Evolutionary conservation across 1,140 invertebrate genomes (phyloP).

Genomic region (Cyclargus thomasi): DNA sequence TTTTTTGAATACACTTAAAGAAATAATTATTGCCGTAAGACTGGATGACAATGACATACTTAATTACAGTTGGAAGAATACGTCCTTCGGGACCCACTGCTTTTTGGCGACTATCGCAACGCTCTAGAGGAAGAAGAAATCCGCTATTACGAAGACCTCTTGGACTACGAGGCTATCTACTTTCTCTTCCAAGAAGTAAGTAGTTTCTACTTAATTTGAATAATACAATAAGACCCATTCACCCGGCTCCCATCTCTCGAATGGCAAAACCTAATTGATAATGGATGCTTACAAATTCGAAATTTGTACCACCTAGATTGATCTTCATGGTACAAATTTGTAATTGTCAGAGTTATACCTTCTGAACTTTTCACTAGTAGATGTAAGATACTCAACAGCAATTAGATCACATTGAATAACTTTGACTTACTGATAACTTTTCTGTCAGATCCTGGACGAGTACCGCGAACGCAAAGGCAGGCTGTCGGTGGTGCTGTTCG

Average conservation of each 20-base stretch:
- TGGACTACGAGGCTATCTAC: conserved; percentile 91
- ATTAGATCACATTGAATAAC: too few species aligned
- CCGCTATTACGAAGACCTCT: conserved; percentile 90
- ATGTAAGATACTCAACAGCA: too few species aligned
- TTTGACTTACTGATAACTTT: not conserved
- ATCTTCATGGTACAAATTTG: too few species aligned
- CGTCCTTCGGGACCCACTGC: conserved; percentile 84
- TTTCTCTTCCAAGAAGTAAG: conserved; percentile 88
- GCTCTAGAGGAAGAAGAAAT: conserved; percentile 85
- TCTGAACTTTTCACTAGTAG: too few species aligned
- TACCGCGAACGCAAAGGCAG: conserved; percentile 84
- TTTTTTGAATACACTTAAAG: too few species aligned
- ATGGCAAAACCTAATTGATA: too few species aligned
- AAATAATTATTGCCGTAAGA: too few species aligned
- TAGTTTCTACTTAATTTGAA: too few species aligned
- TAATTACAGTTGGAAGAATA: conserved; percentile 77
- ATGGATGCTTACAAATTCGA: too few species aligned
- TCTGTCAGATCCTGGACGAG: conserved; percentile 84
- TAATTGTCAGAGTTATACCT: too few species aligned
- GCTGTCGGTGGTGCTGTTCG: conserved; percentile 89
- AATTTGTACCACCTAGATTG: too few species aligned
- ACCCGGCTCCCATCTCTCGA: too few species aligned
- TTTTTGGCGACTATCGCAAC: conserved; percentile 93
- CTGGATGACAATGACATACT: not conserved
- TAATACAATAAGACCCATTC: not conserved